phyloP scores from a whole-genome alignment of 2,113 vertebrate genomes.

The Cinclus cinclus region DNA sequence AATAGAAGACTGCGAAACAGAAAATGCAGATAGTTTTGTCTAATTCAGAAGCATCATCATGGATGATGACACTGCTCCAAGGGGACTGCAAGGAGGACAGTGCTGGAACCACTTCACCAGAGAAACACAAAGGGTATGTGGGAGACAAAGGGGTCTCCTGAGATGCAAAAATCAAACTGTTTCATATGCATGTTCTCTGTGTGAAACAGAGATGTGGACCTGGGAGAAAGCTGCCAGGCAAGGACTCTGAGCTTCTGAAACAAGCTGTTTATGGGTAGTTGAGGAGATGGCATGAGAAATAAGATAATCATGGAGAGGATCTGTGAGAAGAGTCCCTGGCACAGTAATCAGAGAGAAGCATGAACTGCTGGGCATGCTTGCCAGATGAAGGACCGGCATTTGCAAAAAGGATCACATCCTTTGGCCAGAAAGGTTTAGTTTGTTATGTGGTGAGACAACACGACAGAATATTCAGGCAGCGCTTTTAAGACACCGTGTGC shows the following conservation, averaged over 20 bases:
- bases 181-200: accelerated
- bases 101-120: background rate
- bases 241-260: background rate
- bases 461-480: background rate
- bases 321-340: background rate
- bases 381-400: background rate
- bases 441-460: background rate
- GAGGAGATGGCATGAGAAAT: background rate
- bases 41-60: background rate
- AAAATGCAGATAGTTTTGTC: background rate
- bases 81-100: background rate
- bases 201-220: background rate
- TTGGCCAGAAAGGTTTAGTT: background rate
- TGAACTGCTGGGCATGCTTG: background rate
- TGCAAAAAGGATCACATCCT: background rate
- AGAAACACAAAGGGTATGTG: background rate
- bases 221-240: background rate
- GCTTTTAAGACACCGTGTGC: background rate
- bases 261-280: background rate
- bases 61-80: background rate
- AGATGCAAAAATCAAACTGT: background rate
- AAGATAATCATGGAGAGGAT: background rate
- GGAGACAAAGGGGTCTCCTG: background rate
- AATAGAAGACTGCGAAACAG: background rate
- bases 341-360: background rate